phyloP scores from a whole-genome alignment of 1,140 invertebrate species.

The Pentalonia nigronervosa region DNA sequence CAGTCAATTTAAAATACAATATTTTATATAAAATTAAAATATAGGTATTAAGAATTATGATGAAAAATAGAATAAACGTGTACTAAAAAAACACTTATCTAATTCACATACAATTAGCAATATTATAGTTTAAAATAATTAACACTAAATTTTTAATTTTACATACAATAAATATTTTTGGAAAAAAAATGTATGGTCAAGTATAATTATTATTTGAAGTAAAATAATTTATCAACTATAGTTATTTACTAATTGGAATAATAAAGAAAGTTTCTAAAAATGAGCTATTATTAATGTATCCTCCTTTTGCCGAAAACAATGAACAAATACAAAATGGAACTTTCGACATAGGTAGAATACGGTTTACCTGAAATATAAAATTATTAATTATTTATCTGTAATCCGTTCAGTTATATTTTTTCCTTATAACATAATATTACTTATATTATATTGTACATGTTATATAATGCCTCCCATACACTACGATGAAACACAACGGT shows the following conservation, averaged over 20 bases:
- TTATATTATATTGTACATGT: no score
- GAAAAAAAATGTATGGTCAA: background rate
- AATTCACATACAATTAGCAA: slow-evolving; percentile 20
- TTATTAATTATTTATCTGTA: background rate
- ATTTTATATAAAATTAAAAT: slow-evolving; percentile 1
- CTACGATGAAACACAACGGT: no score
- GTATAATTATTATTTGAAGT: background rate
- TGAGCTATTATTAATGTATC: background rate
- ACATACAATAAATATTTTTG: background rate
- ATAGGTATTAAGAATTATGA: background rate
- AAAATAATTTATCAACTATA: slow-evolving; percentile 27
- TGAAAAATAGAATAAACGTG: slow-evolving; percentile 21
- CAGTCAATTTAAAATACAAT: background rate
- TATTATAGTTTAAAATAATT: slow-evolving; percentile 26
- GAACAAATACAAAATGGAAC: background rate
- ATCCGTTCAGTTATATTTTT: no score
- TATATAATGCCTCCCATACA: no score
- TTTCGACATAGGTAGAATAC: background rate
- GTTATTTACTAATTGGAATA: background rate
- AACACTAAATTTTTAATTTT: background rate
- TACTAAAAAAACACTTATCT: background rate
- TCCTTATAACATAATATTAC: no score
- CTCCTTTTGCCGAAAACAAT: background rate
- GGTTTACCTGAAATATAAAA: slow-evolving; percentile 9
- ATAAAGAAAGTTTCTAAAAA: background rate